Conservation (phyloP, 1,140 invertebrate species). For the Papilio xuthus region DNA sequence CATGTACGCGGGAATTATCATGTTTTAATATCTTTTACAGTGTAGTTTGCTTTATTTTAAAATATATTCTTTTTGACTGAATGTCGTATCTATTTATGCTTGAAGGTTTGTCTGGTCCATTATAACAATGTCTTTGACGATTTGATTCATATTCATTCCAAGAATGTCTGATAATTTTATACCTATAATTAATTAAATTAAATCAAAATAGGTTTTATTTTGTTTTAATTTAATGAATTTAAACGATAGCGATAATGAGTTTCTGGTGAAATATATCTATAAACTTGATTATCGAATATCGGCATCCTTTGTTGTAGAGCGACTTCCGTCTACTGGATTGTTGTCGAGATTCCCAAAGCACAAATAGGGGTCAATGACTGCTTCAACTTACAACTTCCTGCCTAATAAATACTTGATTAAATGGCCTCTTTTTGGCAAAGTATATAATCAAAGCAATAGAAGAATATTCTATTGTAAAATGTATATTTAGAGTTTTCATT, state of each 20-base stretch:
- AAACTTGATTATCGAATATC: constrained; percentile 14
- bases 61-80: too few relatives aligned
- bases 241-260: neutral
- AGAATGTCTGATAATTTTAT: neutral
- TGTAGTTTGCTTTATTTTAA: neutral
- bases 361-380: neutral
- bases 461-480: too few relatives aligned
- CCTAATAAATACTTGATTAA: neutral
- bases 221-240: neutral
- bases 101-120: neutral
- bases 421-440: neutral
- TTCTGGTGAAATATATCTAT: neutral
- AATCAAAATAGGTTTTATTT: neutral
- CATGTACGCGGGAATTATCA: neutral
- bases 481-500: too few relatives aligned
- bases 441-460: neutral
- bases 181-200: too few relatives aligned
- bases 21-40: neutral
- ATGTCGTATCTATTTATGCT: too few relatives aligned
- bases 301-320: constrained; percentile 2
- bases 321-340: constrained; percentile 1
- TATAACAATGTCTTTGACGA: too few relatives aligned
- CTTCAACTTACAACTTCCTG: constrained; percentile 1
- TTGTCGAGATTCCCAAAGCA: neutral
- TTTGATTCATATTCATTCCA: too few relatives aligned